phyloP scores from a whole-genome alignment of 2,888 invertebrate species.

The Callyntrura guangdongensis region DNA sequence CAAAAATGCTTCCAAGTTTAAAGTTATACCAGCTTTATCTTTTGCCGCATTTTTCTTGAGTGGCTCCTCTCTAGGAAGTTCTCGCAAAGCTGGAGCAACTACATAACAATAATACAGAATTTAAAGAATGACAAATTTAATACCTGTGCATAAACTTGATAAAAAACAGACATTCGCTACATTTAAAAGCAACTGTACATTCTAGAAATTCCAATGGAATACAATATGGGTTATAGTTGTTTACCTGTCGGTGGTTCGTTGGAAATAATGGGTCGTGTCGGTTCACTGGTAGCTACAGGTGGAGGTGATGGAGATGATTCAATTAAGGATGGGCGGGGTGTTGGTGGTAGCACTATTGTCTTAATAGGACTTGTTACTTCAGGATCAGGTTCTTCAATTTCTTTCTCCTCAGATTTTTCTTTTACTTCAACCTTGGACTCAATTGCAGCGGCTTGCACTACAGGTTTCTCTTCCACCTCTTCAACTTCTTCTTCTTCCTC shows the following conservation, averaged over 20 bases:
- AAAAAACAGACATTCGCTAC: too few species aligned
- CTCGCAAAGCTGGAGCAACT: slow-evolving; percentile 4
- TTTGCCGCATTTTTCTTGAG: slow-evolving; percentile 36
- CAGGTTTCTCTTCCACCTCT: slow-evolving; percentile 24
- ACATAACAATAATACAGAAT: background rate
- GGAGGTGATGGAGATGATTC: slow-evolving; percentile 57
- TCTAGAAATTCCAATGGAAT: too few species aligned
- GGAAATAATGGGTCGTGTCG: background rate
- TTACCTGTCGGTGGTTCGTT: slow-evolving; percentile 12
- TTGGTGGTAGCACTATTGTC: slow-evolving; percentile 53
- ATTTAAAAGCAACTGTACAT: too few species aligned
- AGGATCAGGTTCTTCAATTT: background rate
- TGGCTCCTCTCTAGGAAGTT: background rate
- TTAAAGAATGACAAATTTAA: too few species aligned
- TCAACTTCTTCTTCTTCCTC: slow-evolving; percentile 35
- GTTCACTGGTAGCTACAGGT: slow-evolving; percentile 11
- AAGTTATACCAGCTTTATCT: slow-evolving; percentile 27
- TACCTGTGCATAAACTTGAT: too few species aligned
- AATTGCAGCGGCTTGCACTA: background rate
- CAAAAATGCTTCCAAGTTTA: too few species aligned
- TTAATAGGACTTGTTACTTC: slow-evolving; percentile 14
- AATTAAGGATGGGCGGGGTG: slow-evolving; percentile 26
- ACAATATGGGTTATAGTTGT: too few species aligned
- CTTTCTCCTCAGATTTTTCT: slow-evolving; percentile 1
- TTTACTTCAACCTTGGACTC: background rate